phyloP scores from a whole-genome alignment of 2,113 vertebrate genomes.

The Tonatia bakeri region DNA sequence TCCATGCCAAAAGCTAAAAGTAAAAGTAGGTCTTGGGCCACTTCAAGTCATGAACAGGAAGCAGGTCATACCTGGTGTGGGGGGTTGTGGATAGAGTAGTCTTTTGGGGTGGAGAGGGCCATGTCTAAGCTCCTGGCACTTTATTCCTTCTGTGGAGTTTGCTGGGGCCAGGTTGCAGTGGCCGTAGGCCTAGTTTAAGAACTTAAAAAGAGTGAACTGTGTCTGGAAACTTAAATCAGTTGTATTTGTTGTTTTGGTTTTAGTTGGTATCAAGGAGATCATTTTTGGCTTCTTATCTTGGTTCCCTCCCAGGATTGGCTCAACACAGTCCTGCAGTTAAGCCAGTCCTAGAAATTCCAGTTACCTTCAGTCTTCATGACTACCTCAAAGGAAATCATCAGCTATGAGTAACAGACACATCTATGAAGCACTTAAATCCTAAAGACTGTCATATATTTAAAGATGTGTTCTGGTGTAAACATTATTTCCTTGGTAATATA shows the following conservation, averaged over 20 bases:
- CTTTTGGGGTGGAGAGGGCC: background rate
- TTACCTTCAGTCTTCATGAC: background rate
- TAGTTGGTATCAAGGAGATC: background rate
- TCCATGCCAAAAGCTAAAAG: background rate
- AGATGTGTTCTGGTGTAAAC: background rate
- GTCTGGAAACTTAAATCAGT: background rate
- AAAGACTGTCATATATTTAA: background rate
- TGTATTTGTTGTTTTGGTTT: background rate
- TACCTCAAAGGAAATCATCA: background rate
- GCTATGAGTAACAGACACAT: background rate
- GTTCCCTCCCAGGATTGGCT: background rate
- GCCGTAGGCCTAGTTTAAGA: background rate
- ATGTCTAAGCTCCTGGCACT: background rate
- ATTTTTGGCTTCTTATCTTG: constrained; percentile 23
- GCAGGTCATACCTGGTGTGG: rapidly evolving
- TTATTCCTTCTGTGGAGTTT: background rate
- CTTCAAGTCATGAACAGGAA: rapidly evolving
- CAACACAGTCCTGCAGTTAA: background rate
- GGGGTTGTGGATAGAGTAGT: background rate
- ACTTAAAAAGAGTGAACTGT: background rate
- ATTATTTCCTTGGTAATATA: background rate
- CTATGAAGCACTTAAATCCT: background rate
- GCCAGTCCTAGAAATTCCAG: background rate
- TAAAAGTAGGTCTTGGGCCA: background rate
- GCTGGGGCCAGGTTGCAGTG: background rate